Percentiles rank a stretch among this genome's conserved stretches.
These are phyloP conservation scores for Xenopus tropicalis DNA, from an alignment of 2,113 vertebrate species.

Conservation along the genomic window UCB_Xtro_10.0 CM004443.2:187850001-187850500, in stretches of 20 bases:
- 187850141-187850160: background rate
- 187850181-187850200: background rate
- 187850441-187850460: too few relatives aligned
- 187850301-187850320: too few relatives aligned
- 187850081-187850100: background rate
- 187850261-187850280: background rate
- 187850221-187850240: background rate
- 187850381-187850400: too few relatives aligned
- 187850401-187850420: too few relatives aligned
- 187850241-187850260: background rate
- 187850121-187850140: background rate
- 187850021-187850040: background rate
- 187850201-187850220: background rate
- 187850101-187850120: background rate
- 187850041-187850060: background rate
- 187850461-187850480: too few relatives aligned
- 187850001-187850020: background rate
- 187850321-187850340: too few relatives aligned
- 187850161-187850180: background rate
- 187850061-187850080: background rate
- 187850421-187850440: too few relatives aligned
- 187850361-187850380: too few relatives aligned
- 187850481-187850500: too few relatives aligned
- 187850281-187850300: too few relatives aligned
- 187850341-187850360: too few relatives aligned